These are phyloP conservation scores for Asobara japonica DNA, from an alignment of 1,140 invertebrate species.

Conservation along the genomic window DNA sequence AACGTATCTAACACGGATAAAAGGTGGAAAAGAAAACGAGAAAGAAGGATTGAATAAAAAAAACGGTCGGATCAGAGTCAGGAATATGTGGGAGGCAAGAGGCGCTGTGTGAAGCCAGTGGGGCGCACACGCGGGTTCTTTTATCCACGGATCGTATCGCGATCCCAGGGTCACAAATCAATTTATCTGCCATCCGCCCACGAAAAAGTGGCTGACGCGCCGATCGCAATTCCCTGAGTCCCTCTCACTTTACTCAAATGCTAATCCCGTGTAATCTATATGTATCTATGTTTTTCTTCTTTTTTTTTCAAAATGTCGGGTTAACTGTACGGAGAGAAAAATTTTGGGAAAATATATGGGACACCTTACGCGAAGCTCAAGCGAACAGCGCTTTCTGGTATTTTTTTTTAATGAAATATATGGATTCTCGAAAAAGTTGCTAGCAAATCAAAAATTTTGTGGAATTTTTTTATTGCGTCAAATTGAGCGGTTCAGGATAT, in stretches of 20 bases:
- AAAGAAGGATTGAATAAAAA: conserved; percentile 19
- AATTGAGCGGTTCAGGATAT: too few species aligned
- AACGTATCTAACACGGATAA: conserved; percentile 5
- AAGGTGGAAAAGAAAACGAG: neutral
- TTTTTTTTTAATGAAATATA: too few species aligned
- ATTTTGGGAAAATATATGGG: neutral
- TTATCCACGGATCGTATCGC: conserved; percentile 25
- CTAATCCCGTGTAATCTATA: conserved; percentile 4
- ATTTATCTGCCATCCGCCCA: conserved; percentile 46
- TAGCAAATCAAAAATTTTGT: too few species aligned
- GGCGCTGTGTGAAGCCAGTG: conserved; percentile 6
- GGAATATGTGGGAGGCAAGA: conserved; percentile 20
- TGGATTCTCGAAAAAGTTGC: too few species aligned
- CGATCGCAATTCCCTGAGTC: conserved; percentile 11
- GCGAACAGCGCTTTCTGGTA: too few species aligned
- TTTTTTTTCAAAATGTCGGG: too few species aligned
- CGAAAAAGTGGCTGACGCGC: conserved; percentile 37
- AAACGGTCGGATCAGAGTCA: neutral
- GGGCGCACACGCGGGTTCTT: conserved; percentile 20
- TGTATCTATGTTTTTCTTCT: neutral
- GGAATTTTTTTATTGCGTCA: too few species aligned
- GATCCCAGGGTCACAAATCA: conserved; percentile 45
- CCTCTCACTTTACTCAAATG: conserved; percentile 13
- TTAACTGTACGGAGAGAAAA: too few species aligned
- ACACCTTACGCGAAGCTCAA: too few species aligned